A percentile compares a stretch with the other conserved stretches of the same genome.
These are phyloP conservation scores for Lingula anatina DNA, from an alignment of 2,888 invertebrate species.

Conservation along the genomic window DNA sequence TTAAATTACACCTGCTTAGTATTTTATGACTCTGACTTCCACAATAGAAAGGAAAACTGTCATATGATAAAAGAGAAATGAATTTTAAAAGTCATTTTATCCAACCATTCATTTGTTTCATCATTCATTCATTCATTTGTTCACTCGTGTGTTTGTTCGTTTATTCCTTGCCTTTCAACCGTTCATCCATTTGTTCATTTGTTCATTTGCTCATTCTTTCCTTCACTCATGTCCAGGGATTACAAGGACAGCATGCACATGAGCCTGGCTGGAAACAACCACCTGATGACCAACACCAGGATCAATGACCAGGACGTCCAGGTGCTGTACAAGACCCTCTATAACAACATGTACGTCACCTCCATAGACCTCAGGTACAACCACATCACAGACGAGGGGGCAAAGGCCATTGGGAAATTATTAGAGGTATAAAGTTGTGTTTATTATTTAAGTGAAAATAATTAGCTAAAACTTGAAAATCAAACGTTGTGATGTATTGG, in stretches of 20 bases:
- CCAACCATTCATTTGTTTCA: not conserved
- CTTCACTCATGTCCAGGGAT: no score
- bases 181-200: no score
- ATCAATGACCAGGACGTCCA: slow-evolving; percentile 36
- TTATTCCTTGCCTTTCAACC: not conserved
- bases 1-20: no score
- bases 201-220: not conserved
- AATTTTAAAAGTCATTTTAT: not conserved
- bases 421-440: slow-evolving; percentile 23
- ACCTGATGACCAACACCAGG: slow-evolving; percentile 27
- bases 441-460: no score
- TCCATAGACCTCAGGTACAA: slow-evolving; percentile 48
- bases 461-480: no score
- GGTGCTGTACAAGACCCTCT: slow-evolving; percentile 32
- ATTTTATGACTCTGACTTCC: no score
- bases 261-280: slow-evolving; percentile 39
- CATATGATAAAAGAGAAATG: slow-evolving; percentile 14
- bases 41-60: slow-evolving; percentile 15
- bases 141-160: not conserved
- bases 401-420: slow-evolving; percentile 31
- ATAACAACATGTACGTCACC: slow-evolving; percentile 32
- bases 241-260: slow-evolving; percentile 22
- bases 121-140: not conserved
- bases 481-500: no score
- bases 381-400: slow-evolving; percentile 45